A percentile compares a stretch with the other conserved stretches of the same genome.
Evolutionary conservation across 2,888 invertebrate genomes (phyloP).

Genomic region (Sceliomorpha sp.): DNA sequence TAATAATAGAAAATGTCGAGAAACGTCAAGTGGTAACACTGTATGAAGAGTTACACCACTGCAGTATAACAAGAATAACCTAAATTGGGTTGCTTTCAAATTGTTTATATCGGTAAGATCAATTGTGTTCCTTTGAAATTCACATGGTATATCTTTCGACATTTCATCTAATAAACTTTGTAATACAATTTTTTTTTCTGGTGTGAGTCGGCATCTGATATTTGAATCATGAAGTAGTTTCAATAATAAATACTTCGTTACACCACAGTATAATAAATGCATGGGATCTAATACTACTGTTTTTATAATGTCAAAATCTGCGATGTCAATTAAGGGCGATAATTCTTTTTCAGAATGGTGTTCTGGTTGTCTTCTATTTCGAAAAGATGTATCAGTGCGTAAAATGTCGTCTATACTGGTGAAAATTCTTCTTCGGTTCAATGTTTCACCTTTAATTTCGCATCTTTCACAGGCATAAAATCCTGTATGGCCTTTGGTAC

Average conservation of each 20-base stretch:
- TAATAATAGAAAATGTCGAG: slow-evolving; percentile 13
- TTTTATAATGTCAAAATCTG: slow-evolving; percentile 10
- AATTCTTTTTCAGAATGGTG: too few species aligned
- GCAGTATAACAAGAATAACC: slow-evolving; percentile 18
- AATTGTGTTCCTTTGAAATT: slow-evolving; percentile 15
- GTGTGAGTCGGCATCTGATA: slow-evolving; percentile 12
- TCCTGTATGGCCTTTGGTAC: too few species aligned
- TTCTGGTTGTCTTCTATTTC: too few species aligned
- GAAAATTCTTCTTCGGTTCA: too few species aligned
- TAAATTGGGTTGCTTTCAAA: slow-evolving; percentile 17
- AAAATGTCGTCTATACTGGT: too few species aligned
- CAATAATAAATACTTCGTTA: slow-evolving; percentile 4
- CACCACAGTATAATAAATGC: slow-evolving; percentile 12
- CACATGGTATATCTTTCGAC: slow-evolving; percentile 10
- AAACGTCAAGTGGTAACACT: slow-evolving; percentile 7
- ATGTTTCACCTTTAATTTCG: too few species aligned
- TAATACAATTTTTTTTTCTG: not conserved
- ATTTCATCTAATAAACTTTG: slow-evolving; percentile 15
- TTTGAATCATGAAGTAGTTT: slow-evolving; percentile 12
- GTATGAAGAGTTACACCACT: slow-evolving; percentile 10
- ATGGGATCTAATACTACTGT: slow-evolving; percentile 15
- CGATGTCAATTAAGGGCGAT: too few species aligned
- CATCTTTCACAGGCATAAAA: too few species aligned
- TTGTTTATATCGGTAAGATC: slow-evolving; percentile 6
- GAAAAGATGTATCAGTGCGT: too few species aligned